phyloP scores from a whole-genome alignment of 2,888 invertebrate genomes.

The Tetragonula carbonaria region DNA sequence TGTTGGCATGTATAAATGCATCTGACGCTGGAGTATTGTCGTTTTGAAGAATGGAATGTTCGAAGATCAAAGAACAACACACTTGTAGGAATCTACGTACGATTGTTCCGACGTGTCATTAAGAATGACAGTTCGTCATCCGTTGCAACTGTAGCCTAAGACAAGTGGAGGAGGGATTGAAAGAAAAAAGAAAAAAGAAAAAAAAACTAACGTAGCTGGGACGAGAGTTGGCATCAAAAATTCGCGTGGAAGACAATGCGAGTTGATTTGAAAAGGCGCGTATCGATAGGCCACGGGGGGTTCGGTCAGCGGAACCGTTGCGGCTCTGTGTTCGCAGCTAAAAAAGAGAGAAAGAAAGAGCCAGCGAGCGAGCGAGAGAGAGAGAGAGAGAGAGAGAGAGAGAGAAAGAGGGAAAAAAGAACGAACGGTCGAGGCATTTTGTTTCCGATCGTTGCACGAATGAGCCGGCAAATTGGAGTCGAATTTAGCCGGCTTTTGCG shows the following conservation, averaged over 20 bases:
- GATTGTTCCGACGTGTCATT: neutral
- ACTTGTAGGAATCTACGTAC: neutral
- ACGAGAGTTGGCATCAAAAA: constrained; percentile 44
- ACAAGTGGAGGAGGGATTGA: too few species aligned
- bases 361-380: too few species aligned
- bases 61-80: neutral
- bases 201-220: neutral
- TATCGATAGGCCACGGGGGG: constrained; percentile 35
- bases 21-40: neutral
- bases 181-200: neutral
- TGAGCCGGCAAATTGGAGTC: constrained; percentile 63
- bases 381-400: neutral
- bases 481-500: constrained; percentile 63
- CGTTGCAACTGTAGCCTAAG: neutral
- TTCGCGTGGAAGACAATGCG: constrained; percentile 51
- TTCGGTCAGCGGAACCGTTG: constrained; percentile 54
- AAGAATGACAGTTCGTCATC: neutral
- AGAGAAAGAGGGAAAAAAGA: neutral
- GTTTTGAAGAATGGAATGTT: neutral
- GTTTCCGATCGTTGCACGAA: constrained; percentile 64
- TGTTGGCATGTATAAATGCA: too few species aligned
- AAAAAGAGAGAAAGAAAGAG: constrained; percentile 1
- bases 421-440: constrained; percentile 48
- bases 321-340: constrained; percentile 9
- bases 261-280: constrained; percentile 53